Conservation (phyloP, 1,140 invertebrate genomes). For the Oryzaephilus surinamensis region DNA sequence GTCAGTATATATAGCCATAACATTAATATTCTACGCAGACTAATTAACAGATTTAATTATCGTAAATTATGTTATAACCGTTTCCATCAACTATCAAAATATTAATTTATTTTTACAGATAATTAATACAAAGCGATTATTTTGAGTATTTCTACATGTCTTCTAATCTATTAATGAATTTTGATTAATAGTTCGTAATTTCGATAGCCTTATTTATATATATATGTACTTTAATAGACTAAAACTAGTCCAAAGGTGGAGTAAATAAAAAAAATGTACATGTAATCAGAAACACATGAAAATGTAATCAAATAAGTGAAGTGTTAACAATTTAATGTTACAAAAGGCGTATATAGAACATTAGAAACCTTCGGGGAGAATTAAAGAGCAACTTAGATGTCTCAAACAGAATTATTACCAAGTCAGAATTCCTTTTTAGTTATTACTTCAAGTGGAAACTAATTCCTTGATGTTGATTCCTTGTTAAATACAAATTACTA, state of each 20-base stretch:
- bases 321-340: conserved; percentile 7
- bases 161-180: no score
- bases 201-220: no score
- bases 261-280: no score
- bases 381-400: conserved; percentile 10
- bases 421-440: conserved; percentile 15
- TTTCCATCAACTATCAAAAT: conserved; percentile 10
- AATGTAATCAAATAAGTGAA: conserved; percentile 7
- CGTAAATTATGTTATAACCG: conserved; percentile 18
- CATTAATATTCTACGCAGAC: conserved; percentile 19
- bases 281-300: no score
- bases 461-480: conserved; percentile 16
- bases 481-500: no score
- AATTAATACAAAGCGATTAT: no score
- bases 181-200: no score
- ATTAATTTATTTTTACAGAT: no score
- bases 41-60: conserved; percentile 25
- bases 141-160: no score
- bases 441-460: conserved; percentile 11
- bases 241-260: no score
- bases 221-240: no score
- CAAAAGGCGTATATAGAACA: conserved; percentile 9
- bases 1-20: conserved; percentile 18
- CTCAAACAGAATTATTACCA: conserved; percentile 15
- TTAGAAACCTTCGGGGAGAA: conserved; percentile 5